Percentiles rank a stretch among this genome's conserved stretches.
phyloP scores from a whole-genome alignment of 2,888 invertebrate genomes.

The Phaedon cochleariae region DNA sequence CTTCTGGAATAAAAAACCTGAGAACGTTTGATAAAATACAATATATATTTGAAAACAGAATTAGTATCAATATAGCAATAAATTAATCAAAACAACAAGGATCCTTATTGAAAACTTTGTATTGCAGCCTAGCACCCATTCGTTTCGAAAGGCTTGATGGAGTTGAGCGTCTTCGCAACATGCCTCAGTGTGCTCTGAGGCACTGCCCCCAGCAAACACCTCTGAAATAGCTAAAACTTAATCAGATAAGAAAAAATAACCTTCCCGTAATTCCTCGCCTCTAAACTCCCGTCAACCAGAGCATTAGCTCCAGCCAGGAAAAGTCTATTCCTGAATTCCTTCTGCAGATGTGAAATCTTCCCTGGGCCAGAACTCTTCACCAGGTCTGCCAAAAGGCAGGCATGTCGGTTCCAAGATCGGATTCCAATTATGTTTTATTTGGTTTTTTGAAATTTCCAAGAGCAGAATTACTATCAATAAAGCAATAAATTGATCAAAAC shows the following conservation, averaged over 20 bases:
- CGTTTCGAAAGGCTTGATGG: conserved; percentile 59
- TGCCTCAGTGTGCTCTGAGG: conserved; percentile 80
- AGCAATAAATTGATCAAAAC: not conserved
- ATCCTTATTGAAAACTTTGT: no score
- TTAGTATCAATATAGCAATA: not conserved
- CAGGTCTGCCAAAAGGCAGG: conserved; percentile 75
- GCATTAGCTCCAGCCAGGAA: conserved; percentile 84
- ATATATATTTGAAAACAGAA: not conserved
- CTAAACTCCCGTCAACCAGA: conserved; percentile 85
- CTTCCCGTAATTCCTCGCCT: conserved; percentile 82
- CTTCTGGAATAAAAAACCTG: not conserved
- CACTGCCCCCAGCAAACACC: conserved; percentile 80
- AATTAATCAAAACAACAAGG: not conserved
- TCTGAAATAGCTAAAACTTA: conserved; percentile 78
- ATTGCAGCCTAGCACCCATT: no score
- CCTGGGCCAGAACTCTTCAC: conserved; percentile 79
- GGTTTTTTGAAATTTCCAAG: no score
- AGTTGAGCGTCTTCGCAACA: conserved; percentile 81
- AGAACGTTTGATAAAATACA: not conserved
- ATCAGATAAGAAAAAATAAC: conserved; percentile 78
- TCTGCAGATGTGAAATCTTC: conserved; percentile 74
- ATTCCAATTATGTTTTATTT: no score
- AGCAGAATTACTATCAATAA: not conserved
- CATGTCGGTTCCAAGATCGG: no score
- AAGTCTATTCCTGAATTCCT: conserved; percentile 79